Evolutionary conservation across 2,113 vertebrate species (phyloP).

Genomic region (Alouatta palliata): DNA sequence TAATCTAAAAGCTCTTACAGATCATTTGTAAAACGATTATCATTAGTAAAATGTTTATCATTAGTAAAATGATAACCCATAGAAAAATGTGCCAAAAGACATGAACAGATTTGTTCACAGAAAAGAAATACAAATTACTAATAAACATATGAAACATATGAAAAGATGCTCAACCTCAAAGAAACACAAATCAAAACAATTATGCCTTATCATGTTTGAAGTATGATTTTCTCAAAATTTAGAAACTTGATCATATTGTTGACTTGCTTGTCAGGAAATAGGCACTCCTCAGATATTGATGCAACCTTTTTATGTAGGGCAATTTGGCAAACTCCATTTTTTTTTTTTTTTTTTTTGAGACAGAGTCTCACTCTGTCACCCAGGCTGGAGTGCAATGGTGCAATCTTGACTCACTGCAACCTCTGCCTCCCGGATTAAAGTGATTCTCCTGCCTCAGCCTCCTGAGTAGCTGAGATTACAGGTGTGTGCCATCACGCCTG

Average conservation of each 20-base stretch:
- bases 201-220: constrained; percentile 15
- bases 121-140: not conserved
- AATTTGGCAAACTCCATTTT: constrained; percentile 48
- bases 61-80: constrained; percentile 21
- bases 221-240: constrained; percentile 24
- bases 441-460: too few species aligned
- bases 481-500: too few species aligned
- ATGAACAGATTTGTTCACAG: constrained; percentile 36
- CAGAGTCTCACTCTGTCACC: too few species aligned
- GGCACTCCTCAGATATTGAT: not conserved
- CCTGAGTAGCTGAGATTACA: too few species aligned
- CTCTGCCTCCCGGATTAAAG: too few species aligned
- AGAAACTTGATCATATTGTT: constrained; percentile 43
- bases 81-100: constrained; percentile 36
- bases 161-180: constrained; percentile 41
- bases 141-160: not conserved
- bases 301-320: not conserved
- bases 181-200: constrained; percentile 42
- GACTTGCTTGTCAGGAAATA: constrained; percentile 16
- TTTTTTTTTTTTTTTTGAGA: too few species aligned
- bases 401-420: too few species aligned
- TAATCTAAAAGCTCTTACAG: constrained; percentile 31
- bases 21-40: constrained; percentile 31
- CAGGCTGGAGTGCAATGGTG: too few species aligned
- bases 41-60: constrained; percentile 1